phyloP scores from a whole-genome alignment of 2,797 vertebrate species.

The Typhlichthys subterraneus region DNA sequence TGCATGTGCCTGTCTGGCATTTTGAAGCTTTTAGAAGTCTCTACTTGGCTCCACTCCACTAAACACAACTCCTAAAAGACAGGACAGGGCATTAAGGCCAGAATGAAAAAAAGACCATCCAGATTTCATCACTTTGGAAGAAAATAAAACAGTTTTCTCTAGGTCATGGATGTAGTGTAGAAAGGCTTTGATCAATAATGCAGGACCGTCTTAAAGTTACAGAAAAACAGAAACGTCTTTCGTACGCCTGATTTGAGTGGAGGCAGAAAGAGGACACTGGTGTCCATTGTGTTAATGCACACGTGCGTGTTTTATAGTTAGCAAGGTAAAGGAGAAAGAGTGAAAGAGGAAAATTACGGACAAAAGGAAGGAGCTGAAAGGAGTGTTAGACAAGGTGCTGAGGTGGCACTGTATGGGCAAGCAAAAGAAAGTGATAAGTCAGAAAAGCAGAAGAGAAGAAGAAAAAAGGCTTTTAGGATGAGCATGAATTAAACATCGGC shows the following conservation, averaged over 20 bases:
- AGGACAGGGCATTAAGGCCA: slow-evolving; percentile 10
- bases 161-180: slow-evolving; percentile 59
- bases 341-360: background rate
- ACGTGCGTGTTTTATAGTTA: slow-evolving; percentile 15
- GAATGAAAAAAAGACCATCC: slow-evolving; percentile 48
- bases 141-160: slow-evolving; percentile 74
- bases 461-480: slow-evolving; percentile 61
- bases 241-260: slow-evolving; percentile 56
- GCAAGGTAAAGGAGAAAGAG: slow-evolving; percentile 15
- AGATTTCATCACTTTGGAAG: slow-evolving; percentile 57
- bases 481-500: slow-evolving; percentile 75
- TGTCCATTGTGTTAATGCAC: slow-evolving; percentile 37
- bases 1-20: slow-evolving; percentile 15
- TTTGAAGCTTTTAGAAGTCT: slow-evolving; percentile 49
- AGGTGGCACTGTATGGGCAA: background rate
- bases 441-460: slow-evolving; percentile 13
- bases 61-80: slow-evolving; percentile 36
- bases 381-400: slow-evolving; percentile 5
- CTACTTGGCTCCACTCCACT: slow-evolving; percentile 56
- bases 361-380: background rate
- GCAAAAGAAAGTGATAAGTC: slow-evolving; percentile 12
- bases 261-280: slow-evolving; percentile 57
- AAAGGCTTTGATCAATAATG: slow-evolving; percentile 75
- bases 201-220: slow-evolving; percentile 66
- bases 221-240: slow-evolving; percentile 50